Conservation (phyloP, 2,888 invertebrate species). For the Ectobius pallidus region DNA sequence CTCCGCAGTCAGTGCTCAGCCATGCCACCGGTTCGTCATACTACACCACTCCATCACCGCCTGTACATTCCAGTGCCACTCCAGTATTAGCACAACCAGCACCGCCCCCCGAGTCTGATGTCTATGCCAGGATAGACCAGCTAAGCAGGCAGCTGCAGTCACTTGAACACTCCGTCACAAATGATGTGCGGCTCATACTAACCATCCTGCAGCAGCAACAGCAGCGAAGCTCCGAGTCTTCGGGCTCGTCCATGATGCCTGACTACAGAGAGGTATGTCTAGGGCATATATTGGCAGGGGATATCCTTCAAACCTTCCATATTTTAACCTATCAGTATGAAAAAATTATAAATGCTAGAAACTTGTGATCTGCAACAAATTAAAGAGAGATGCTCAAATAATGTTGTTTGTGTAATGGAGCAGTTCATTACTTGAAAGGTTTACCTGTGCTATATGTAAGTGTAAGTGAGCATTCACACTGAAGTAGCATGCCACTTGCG, state of each 20-base stretch:
- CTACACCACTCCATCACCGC: constrained; percentile 57
- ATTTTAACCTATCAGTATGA: too few relatives aligned
- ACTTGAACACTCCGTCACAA: constrained; percentile 73
- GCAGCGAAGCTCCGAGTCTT: constrained; percentile 40
- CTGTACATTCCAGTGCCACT: constrained; percentile 48
- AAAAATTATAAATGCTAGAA: too few relatives aligned
- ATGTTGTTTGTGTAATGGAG: too few relatives aligned
- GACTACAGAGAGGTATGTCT: constrained; percentile 42
- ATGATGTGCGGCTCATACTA: constrained; percentile 76
- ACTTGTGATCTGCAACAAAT: too few relatives aligned
- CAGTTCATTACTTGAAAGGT: too few relatives aligned
- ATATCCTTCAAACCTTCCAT: too few relatives aligned
- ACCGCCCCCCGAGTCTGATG: constrained; percentile 50
- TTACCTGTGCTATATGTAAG: too few relatives aligned
- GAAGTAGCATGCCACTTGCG: too few relatives aligned
- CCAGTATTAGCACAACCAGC: too few relatives aligned
- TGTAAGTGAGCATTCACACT: too few relatives aligned
- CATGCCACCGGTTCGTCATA: constrained; percentile 53
- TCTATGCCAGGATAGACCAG: constrained; percentile 71
- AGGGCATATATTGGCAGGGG: too few relatives aligned
- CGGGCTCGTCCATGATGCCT: constrained; percentile 43
- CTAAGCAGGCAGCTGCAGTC: constrained; percentile 68
- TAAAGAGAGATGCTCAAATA: too few relatives aligned
- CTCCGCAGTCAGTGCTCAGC: constrained; percentile 36
- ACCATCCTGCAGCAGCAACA: constrained; percentile 62